Percentiles rank a stretch among this genome's conserved stretches.
phyloP scores from a whole-genome alignment of 2,113 vertebrate genomes.

The Melanocharis versteri region DNA sequence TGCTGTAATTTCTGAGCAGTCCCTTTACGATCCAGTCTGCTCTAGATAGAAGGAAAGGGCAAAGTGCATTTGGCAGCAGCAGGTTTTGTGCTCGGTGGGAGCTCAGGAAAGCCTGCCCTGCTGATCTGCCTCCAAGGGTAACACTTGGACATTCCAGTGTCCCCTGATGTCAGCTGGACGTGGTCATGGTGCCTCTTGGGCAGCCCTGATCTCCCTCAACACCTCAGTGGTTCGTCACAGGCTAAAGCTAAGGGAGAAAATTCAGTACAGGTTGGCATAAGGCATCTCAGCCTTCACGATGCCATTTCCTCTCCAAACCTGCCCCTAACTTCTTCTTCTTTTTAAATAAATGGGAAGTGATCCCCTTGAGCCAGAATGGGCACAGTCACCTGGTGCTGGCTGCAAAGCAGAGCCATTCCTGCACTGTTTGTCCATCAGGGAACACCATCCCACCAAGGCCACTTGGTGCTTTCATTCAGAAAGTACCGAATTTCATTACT shows the following conservation, averaged over 20 bases:
- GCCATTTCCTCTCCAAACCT: not conserved
- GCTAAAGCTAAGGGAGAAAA: not conserved
- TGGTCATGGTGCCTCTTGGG: not conserved
- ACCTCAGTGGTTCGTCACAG: not conserved
- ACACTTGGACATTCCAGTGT: not conserved
- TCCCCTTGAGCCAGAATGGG: not conserved
- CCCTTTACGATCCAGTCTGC: not conserved
- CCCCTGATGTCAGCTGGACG: not conserved
- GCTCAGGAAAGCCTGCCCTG: not conserved
- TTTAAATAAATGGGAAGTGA: not conserved
- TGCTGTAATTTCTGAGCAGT: not conserved
- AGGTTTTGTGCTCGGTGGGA: not conserved
- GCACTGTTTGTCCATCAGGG: not conserved
- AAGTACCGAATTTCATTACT: not conserved
- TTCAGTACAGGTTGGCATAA: not conserved
- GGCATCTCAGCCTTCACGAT: not conserved
- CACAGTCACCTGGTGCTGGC: not conserved
- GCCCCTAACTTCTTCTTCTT: not conserved
- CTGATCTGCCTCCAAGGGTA: not conserved
- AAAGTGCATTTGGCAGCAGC: not conserved
- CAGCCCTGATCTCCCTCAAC: not conserved
- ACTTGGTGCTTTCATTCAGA: not conserved
- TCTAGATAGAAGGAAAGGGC: not conserved
- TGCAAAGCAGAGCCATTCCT: not conserved
- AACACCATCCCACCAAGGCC: not conserved